A percentile compares a stretch with the other conserved stretches of the same genome.
Evolutionary conservation across 1,140 invertebrate genomes (phyloP).

Genomic region (Conus betulinus): DNA sequence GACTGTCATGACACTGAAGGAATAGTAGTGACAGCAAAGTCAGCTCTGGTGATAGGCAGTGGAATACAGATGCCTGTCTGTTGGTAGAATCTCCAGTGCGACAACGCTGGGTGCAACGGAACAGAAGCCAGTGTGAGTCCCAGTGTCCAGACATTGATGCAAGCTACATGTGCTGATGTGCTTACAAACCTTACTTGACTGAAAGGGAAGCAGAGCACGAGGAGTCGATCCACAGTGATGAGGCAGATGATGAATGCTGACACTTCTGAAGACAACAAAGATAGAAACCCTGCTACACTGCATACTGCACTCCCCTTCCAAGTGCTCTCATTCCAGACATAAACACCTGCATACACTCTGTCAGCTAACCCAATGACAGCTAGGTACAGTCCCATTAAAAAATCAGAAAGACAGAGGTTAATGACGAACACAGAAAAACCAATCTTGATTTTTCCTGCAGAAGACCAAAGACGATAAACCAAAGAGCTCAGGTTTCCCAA

Average conservation of each 20-base stretch:
- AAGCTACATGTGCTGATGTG: not conserved
- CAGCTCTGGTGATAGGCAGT: not conserved
- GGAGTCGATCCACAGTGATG: too few species aligned
- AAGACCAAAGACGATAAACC: not conserved
- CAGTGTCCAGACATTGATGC: not conserved
- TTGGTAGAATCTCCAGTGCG: not conserved
- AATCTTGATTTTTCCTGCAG: not conserved
- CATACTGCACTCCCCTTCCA: not conserved
- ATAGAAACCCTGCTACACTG: not conserved
- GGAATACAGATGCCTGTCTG: conserved; percentile 1
- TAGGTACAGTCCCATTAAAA: not conserved
- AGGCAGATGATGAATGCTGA: too few species aligned
- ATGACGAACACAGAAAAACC: not conserved
- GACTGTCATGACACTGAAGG: not conserved
- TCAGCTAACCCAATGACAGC: not conserved
- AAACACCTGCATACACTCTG: not conserved
- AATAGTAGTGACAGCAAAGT: not conserved
- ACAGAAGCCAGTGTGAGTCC: not conserved
- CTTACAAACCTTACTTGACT: not conserved
- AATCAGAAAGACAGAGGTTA: not conserved
- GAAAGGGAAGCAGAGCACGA: not conserved
- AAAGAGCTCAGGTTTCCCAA: not conserved
- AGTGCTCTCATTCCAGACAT: not conserved
- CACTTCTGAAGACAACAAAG: not conserved
- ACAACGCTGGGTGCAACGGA: not conserved